phyloP scores from a whole-genome alignment of 2,888 invertebrate genomes.

The Stenoptilia bipunctidactyla region DNA sequence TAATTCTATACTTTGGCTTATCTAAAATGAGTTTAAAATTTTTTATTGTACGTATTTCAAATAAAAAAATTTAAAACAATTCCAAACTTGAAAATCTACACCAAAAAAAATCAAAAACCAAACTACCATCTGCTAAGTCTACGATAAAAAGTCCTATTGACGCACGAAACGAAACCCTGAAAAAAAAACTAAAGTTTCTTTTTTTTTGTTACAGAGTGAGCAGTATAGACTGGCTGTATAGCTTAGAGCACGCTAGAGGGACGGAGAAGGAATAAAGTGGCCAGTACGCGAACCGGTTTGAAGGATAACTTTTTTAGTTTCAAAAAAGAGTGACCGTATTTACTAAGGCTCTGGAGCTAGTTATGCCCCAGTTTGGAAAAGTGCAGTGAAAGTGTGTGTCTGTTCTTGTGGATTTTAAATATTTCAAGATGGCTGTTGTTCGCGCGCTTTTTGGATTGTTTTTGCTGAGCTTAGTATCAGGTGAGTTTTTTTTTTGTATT shows the following conservation, averaged over 20 bases:
- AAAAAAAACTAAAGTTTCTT: slow-evolving; percentile 30
- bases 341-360: slow-evolving; percentile 37
- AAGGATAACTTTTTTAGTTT: slow-evolving; percentile 23
- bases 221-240: slow-evolving; percentile 20
- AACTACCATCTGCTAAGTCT: too few relatives aligned
- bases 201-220: slow-evolving; percentile 57
- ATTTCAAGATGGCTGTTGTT: slow-evolving; percentile 49
- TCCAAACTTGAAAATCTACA: too few relatives aligned
- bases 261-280: slow-evolving; percentile 30
- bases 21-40: too few relatives aligned
- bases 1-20: too few relatives aligned
- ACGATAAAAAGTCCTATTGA: too few relatives aligned
- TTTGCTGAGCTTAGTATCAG: slow-evolving; percentile 44
- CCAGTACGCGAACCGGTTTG: slow-evolving; percentile 39
- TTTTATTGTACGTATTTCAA: too few relatives aligned
- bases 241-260: slow-evolving; percentile 15
- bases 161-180: slow-evolving; percentile 10
- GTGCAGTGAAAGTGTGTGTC: slow-evolving; percentile 23
- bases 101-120: too few relatives aligned
- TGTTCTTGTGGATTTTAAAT: slow-evolving; percentile 25
- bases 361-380: slow-evolving; percentile 41
- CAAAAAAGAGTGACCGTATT: slow-evolving; percentile 31
- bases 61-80: too few relatives aligned
- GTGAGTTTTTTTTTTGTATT: too few relatives aligned
- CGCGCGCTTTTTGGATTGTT: slow-evolving; percentile 57